Conservation (phyloP, 2,888 invertebrate species). For the Dendrolimus pini region DNA sequence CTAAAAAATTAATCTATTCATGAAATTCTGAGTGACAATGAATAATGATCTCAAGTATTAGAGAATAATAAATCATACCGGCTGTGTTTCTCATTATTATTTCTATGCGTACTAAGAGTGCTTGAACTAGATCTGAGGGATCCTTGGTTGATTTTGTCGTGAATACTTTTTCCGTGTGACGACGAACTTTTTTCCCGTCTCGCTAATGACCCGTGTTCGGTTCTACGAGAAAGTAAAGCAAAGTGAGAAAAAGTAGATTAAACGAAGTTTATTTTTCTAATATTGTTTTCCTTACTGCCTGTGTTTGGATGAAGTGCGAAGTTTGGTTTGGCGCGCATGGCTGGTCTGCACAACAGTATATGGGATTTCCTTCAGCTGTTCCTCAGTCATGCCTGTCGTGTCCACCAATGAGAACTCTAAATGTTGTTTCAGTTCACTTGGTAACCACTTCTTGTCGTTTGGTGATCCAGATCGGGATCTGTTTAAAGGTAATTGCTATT, state of each 20-base stretch:
- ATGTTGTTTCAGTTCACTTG: slow-evolving; percentile 88
- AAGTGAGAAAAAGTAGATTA: slow-evolving; percentile 1
- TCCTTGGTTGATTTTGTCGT: slow-evolving; percentile 63
- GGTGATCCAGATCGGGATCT: slow-evolving; percentile 83
- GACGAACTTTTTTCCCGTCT: slow-evolving; percentile 58
- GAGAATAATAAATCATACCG: slow-evolving; percentile 30
- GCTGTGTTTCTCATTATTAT: slow-evolving; percentile 68
- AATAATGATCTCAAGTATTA: slow-evolving; percentile 10
- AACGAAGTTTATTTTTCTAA: slow-evolving; percentile 1
- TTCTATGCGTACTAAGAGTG: slow-evolving; percentile 74
- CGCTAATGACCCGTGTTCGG: slow-evolving; percentile 62
- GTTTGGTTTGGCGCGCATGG: slow-evolving; percentile 78
- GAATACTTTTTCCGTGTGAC: slow-evolving; percentile 47
- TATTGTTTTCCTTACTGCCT: slow-evolving; percentile 40
- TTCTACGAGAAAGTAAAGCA: slow-evolving; percentile 21
- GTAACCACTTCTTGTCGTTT: slow-evolving; percentile 83
- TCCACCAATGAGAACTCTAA: slow-evolving; percentile 92
- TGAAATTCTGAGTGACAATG: slow-evolving; percentile 19
- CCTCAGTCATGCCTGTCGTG: slow-evolving; percentile 92
- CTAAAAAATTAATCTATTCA: slow-evolving; percentile 40
- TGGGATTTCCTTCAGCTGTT: slow-evolving; percentile 90
- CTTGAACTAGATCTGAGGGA: slow-evolving; percentile 78
- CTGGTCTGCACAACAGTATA: slow-evolving; percentile 90
- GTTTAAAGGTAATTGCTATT: slow-evolving; percentile 1
- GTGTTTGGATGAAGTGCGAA: slow-evolving; percentile 64